A percentile compares a stretch with the other conserved stretches of the same genome.
These are phyloP conservation scores for Lates japonicus DNA, from an alignment of 2,797 vertebrate genomes.

Conservation along the genomic window DNA sequence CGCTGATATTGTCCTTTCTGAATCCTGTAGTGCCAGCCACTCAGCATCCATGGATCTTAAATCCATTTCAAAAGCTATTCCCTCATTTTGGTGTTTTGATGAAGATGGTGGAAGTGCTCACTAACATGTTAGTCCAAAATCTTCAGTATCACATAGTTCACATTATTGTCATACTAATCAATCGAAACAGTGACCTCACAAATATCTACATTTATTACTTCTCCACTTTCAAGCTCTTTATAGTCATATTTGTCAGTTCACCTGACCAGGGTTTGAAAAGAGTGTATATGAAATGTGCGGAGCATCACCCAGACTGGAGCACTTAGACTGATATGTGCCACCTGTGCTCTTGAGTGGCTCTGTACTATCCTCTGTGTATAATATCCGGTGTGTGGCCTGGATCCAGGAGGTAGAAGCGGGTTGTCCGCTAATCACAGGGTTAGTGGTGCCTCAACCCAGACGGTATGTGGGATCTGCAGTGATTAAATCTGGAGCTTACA, in stretches of 20 bases:
- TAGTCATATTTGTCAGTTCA: neutral
- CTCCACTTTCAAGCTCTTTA: neutral
- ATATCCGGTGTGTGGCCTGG: neutral
- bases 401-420: neutral
- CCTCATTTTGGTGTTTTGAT: neutral
- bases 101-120: neutral
- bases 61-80: neutral
- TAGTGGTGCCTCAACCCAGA: neutral
- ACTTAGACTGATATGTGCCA: neutral
- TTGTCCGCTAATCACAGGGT: neutral
- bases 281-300: neutral
- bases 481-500: neutral
- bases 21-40: too few species aligned
- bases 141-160: neutral
- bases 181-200: neutral
- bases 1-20: too few species aligned
- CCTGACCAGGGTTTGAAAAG: neutral
- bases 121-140: neutral
- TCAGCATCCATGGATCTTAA: neutral
- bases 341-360: neutral
- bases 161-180: slow-evolving; percentile 4
- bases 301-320: neutral
- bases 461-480: neutral
- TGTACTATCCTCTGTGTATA: neutral
- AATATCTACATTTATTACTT: neutral